Percentiles rank a stretch among this genome's conserved stretches.
phyloP scores from a whole-genome alignment of 2,113 vertebrate species.

The Chaenocephalus aceratus region DNA sequence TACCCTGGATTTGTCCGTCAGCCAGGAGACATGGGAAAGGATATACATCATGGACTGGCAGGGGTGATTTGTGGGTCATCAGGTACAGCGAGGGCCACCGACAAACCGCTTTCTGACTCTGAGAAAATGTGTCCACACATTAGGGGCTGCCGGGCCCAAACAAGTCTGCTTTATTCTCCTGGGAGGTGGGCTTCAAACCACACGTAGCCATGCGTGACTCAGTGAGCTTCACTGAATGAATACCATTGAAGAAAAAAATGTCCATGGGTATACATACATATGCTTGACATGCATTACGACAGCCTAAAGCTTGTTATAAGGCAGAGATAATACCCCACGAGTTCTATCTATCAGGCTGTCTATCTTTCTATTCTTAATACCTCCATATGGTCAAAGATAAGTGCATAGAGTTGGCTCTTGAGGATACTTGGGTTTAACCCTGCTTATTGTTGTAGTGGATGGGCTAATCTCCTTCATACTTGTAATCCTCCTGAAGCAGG shows the following conservation, averaged over 20 bases:
- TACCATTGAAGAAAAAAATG: constrained; percentile 24
- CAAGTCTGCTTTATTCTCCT: constrained; percentile 65
- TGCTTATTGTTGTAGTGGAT: constrained; percentile 71
- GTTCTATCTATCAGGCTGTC: constrained; percentile 20
- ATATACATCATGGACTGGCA: constrained; percentile 66
- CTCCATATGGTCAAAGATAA: constrained; percentile 52
- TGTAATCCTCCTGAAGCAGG: constrained; percentile 74
- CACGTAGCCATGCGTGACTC: constrained; percentile 58
- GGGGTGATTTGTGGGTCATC: constrained; percentile 68
- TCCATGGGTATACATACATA: constrained; percentile 7
- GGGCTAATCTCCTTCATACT: constrained; percentile 75
- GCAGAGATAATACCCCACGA: neutral
- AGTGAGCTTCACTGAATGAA: constrained; percentile 38
- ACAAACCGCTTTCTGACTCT: constrained; percentile 63
- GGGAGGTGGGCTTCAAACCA: constrained; percentile 59
- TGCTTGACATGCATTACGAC: constrained; percentile 11
- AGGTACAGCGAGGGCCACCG: constrained; percentile 52
- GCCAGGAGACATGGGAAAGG: constrained; percentile 68
- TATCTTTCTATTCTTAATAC: constrained; percentile 36
- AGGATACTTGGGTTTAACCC: constrained; percentile 61
- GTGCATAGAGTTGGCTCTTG: constrained; percentile 42
- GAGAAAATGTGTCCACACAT: constrained; percentile 76
- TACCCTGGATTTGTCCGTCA: constrained; percentile 69
- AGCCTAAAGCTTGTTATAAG: constrained; percentile 3
- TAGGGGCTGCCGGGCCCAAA: constrained; percentile 43